These are phyloP conservation scores for Hydropotes inermis DNA, from an alignment of 2,113 vertebrate species.

Conservation along the genomic window DNA sequence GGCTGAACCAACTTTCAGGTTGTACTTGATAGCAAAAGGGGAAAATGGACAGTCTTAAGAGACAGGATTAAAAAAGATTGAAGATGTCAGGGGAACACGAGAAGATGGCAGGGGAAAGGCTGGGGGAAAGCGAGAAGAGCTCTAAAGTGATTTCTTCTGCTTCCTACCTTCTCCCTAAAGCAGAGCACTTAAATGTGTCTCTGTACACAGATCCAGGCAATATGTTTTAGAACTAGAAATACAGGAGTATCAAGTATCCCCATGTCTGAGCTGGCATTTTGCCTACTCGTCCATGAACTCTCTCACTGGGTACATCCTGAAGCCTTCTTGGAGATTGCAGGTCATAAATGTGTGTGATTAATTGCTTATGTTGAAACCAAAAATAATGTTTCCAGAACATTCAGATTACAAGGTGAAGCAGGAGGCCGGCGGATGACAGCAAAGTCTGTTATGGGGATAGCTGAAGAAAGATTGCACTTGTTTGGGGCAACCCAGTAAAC, in stretches of 20 bases:
- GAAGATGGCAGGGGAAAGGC: not conserved
- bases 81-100: not conserved
- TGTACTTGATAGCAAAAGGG: not conserved
- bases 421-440: not conserved
- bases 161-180: not conserved
- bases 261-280: conserved; percentile 41
- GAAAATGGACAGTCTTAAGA: not conserved
- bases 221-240: not conserved
- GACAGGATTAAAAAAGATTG: not conserved
- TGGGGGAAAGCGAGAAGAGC: not conserved
- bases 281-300: conserved; percentile 38
- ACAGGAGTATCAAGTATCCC: conserved; percentile 24
- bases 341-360: conserved; percentile 70
- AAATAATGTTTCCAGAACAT: conserved; percentile 60
- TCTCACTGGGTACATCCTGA: conserved; percentile 53
- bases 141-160: not conserved
- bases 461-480: not conserved
- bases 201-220: not conserved
- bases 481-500: not conserved
- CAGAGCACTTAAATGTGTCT: not conserved
- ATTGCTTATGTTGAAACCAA: conserved; percentile 63
- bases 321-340: conserved; percentile 59
- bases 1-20: not conserved
- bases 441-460: conserved; percentile 6
- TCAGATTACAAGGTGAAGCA: conserved; percentile 53